Evolutionary conservation across 1,140 invertebrate genomes (phyloP).

Genomic region (Sycophaga agraensis): DNA sequence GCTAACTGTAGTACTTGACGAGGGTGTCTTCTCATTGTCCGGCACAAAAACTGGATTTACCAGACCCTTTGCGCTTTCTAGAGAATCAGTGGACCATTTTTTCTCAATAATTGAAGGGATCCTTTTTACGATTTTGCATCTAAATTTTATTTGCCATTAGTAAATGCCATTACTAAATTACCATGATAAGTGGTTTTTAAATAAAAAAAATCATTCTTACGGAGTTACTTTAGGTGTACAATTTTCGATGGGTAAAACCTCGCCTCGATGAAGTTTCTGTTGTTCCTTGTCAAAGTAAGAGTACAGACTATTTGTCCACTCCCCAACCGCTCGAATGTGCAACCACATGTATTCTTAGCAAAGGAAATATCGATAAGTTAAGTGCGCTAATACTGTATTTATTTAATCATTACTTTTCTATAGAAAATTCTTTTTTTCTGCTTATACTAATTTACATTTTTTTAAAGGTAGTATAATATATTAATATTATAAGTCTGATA

Average conservation of each 20-base stretch:
- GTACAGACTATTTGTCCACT: constrained; percentile 92
- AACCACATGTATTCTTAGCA: constrained; percentile 93
- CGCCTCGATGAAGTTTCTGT: constrained; percentile 67
- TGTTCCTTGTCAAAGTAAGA: constrained; percentile 85
- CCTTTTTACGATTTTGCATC: constrained; percentile 31
- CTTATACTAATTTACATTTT: no score
- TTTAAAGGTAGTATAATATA: no score
- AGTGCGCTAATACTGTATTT: no score
- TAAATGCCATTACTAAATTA: no score
- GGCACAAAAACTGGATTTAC: constrained; percentile 46
- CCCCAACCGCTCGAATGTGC: constrained; percentile 89
- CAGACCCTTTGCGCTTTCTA: constrained; percentile 31
- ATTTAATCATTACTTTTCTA: no score
- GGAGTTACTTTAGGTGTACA: constrained; percentile 29
- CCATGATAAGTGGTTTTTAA: no score
- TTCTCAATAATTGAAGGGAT: constrained; percentile 31
- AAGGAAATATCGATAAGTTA: no score
- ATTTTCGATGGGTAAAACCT: constrained; percentile 52
- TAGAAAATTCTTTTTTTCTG: no score
- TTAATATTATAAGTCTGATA: no score
- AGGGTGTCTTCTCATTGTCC: constrained; percentile 38
- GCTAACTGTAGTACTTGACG: constrained; percentile 36
- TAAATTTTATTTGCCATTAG: constrained; percentile 1
- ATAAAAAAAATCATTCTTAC: constrained; percentile 36
- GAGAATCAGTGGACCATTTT: constrained; percentile 31